Evolutionary conservation across 2,888 invertebrate species (phyloP).

Genomic region (Hydropsyche betteni): DNA sequence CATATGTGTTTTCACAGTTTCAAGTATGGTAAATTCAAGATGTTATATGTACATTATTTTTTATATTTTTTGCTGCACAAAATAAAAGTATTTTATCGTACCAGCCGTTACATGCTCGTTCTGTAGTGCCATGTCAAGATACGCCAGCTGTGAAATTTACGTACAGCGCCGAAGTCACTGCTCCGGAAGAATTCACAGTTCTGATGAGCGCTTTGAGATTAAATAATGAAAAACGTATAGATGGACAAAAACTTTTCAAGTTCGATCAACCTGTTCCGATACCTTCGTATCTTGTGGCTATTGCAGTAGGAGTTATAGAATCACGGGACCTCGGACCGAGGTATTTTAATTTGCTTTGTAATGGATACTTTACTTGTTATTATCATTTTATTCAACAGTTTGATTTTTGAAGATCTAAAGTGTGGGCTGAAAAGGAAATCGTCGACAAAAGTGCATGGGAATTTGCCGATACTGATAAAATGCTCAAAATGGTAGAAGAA

Average conservation of each 20-base stretch:
- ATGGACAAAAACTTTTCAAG: constrained; percentile 60
- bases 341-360: constrained; percentile 51
- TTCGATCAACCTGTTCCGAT: constrained; percentile 85
- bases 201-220: constrained; percentile 85
- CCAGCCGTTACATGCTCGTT: constrained; percentile 87
- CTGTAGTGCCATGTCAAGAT: constrained; percentile 92
- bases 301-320: constrained; percentile 86
- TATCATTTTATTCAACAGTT: background rate
- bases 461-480: constrained; percentile 86
- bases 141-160: constrained; percentile 89
- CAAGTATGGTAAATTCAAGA: constrained; percentile 63
- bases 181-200: constrained; percentile 78
- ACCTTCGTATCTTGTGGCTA: constrained; percentile 88
- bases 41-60: background rate
- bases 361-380: background rate
- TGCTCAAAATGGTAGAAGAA: constrained; percentile 82
- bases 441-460: constrained; percentile 87
- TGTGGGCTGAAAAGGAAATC: constrained; percentile 90
- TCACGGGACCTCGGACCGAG: constrained; percentile 78
- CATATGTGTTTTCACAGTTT: constrained; percentile 87
- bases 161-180: constrained; percentile 78
- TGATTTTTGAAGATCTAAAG: constrained; percentile 68
- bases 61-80: too few species aligned
- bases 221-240: constrained; percentile 59
- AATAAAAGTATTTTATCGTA: too few species aligned